These are phyloP conservation scores for Druon quercuslanigerum DNA, from an alignment of 1,140 invertebrate genomes.

Conservation along the genomic window DNA sequence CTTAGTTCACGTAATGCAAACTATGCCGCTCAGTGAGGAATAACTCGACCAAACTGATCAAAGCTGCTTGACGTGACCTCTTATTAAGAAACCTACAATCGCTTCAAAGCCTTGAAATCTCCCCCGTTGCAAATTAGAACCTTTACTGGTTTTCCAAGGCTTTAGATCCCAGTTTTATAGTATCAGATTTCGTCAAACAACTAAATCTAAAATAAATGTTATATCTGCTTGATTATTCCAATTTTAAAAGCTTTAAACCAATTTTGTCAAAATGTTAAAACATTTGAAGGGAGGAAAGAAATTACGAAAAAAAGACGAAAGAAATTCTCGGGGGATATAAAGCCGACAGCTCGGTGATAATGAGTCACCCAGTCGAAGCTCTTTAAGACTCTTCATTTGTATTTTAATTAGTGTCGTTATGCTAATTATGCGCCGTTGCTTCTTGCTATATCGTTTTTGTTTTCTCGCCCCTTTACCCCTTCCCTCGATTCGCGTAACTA, in stretches of 20 bases:
- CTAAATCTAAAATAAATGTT: no score
- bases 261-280: conserved; percentile 64
- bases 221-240: no score
- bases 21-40: conserved; percentile 5
- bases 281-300: conserved; percentile 41
- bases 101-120: conserved; percentile 24
- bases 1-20: conserved; percentile 22
- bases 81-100: conserved; percentile 30
- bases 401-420: conserved; percentile 78
- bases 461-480: conserved; percentile 43
- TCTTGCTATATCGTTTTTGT: conserved; percentile 70
- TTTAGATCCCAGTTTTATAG: no score
- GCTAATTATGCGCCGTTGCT: conserved; percentile 74
- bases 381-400: conserved; percentile 75
- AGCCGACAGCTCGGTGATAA: conserved; percentile 66
- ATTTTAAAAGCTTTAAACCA: conserved; percentile 35
- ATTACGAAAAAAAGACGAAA: conserved; percentile 36
- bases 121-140: conserved; percentile 17
- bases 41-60: conserved; percentile 26
- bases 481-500: neutral
- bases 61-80: conserved; percentile 29
- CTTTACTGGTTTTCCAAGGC: neutral
- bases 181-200: no score
- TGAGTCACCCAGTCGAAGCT: conserved; percentile 66
- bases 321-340: conserved; percentile 45